Evolutionary conservation across 2,888 invertebrate genomes (phyloP).

Genomic region (Phrixothrix hirtus): DNA sequence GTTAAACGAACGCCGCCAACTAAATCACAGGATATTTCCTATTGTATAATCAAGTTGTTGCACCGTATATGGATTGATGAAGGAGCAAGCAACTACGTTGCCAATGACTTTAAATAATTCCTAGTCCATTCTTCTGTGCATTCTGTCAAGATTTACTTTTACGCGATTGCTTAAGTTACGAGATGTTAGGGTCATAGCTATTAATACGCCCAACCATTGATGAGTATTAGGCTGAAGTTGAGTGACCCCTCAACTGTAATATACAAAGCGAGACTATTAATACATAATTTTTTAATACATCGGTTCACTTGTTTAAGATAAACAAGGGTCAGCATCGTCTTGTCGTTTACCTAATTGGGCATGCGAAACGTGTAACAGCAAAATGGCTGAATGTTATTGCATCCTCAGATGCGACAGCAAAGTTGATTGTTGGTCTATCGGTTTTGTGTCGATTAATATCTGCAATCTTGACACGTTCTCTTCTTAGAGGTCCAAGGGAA

Average conservation of each 20-base stretch:
- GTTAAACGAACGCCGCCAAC: no score
- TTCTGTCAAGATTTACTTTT: constrained; percentile 11
- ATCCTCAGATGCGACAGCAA: constrained; percentile 20
- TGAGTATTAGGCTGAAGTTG: constrained; percentile 15
- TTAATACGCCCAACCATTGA: constrained; percentile 14
- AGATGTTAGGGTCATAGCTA: constrained; percentile 11
- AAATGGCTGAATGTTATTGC: constrained; percentile 27
- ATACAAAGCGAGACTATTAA: constrained; percentile 8
- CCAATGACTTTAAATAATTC: constrained; percentile 21
- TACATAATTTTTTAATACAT: constrained; percentile 10
- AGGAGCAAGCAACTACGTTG: constrained; percentile 13
- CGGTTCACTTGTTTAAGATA: constrained; percentile 17
- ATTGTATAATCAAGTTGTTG: constrained; percentile 33
- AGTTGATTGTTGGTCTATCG: constrained; percentile 27
- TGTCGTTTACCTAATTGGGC: constrained; percentile 13
- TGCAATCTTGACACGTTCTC: constrained; percentile 28
- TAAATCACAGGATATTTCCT: constrained; percentile 30
- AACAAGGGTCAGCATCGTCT: constrained; percentile 23
- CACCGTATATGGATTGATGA: constrained; percentile 13
- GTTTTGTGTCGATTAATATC: constrained; percentile 31
- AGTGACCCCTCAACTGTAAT: constrained; percentile 16
- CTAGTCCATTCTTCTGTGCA: constrained; percentile 8
- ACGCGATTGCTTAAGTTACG: constrained; percentile 5
- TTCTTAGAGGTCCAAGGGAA: constrained; percentile 7
- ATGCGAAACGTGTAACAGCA: constrained; percentile 22